A percentile compares a stretch with the other conserved stretches of the same genome.
phyloP scores from a whole-genome alignment of 1,140 invertebrate genomes.

The Hycleus phaleratus region DNA sequence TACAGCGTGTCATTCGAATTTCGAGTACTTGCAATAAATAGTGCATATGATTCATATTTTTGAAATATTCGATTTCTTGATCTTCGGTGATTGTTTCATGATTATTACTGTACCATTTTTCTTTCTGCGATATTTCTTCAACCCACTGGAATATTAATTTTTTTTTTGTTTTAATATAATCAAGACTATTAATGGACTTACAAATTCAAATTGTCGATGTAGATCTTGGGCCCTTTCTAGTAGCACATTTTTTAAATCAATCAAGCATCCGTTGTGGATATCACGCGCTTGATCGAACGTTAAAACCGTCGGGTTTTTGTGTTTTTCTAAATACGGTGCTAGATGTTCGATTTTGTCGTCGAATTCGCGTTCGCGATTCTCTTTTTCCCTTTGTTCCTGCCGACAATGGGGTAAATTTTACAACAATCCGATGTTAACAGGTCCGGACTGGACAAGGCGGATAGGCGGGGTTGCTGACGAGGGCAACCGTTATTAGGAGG shows the following conservation, averaged over 20 bases:
- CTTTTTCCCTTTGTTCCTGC: slow-evolving; percentile 30
- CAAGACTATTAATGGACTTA: slow-evolving; percentile 18
- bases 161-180: background rate
- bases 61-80: slow-evolving; percentile 41
- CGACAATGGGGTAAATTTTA: background rate
- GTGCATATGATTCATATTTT: slow-evolving; percentile 38
- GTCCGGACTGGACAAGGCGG: too few species aligned
- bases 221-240: slow-evolving; percentile 47
- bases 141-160: slow-evolving; percentile 17
- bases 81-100: slow-evolving; percentile 39
- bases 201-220: slow-evolving; percentile 45
- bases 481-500: too few species aligned
- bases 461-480: too few species aligned
- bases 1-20: slow-evolving; percentile 40
- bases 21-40: slow-evolving; percentile 42
- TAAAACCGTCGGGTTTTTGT: slow-evolving; percentile 40
- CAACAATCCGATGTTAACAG: background rate
- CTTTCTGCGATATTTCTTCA: slow-evolving; percentile 25
- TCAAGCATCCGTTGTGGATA: slow-evolving; percentile 44
- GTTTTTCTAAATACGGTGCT: slow-evolving; percentile 48
- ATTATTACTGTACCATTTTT: slow-evolving; percentile 36
- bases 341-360: slow-evolving; percentile 43
- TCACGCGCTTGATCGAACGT: slow-evolving; percentile 38
- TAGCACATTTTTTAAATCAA: slow-evolving; percentile 48
- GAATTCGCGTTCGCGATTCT: slow-evolving; percentile 30